Base-by-base conservation (phyloP, 2,797 vertebrate genomes). In the Ibycter americanus region DNA sequence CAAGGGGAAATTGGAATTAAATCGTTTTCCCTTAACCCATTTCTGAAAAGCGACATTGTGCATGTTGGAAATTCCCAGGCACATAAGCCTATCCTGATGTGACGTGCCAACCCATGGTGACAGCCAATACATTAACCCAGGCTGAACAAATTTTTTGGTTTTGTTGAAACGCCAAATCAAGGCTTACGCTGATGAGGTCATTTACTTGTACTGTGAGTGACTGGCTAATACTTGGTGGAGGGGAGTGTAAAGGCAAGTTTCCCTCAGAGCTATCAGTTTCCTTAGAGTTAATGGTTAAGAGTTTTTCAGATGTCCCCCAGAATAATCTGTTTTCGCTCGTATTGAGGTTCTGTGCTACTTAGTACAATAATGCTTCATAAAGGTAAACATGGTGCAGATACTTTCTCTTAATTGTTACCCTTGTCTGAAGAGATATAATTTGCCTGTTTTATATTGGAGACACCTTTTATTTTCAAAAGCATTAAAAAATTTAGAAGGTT, bases 401-500 rank as follows among this genome's bases (percentile, higher is more conserved):
- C 21, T 27, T 72, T 85, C 40, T 79, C 15, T 76, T 90, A 67
- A 46, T 90, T 86, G 36, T 79, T 82, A 62, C 38, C 88, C 25
- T 47, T 83, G 14, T 79, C 49, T 85, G 79, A 91, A 89, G 52
- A 89, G 82, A 47, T 46, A 54, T 16, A 68, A 68, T 92, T 93
- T 97, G 31, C 36, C 61, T 51, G 23, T 72, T 81, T 12, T 87
- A 26, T 46, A n/a, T 18, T 84, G 15, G n/a, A 87, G 27, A 70
- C 31, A 87, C 25, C 27, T 95, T 83, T 49, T 65, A 34, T 86
- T 96, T 96, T 87, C 81, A 83, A 87, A 96, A 65, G 13, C 34
- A 82, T 84, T 91, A 9, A 94, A n/a, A 86, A 83, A 72, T 88
- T 62, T 73, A 73, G 70, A 90, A 93, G 23, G 26, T 63, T 83